Conservation (phyloP, 30 jellyfish, hydroid and myxozoan species). For the Turritopsis rubra region DNA sequence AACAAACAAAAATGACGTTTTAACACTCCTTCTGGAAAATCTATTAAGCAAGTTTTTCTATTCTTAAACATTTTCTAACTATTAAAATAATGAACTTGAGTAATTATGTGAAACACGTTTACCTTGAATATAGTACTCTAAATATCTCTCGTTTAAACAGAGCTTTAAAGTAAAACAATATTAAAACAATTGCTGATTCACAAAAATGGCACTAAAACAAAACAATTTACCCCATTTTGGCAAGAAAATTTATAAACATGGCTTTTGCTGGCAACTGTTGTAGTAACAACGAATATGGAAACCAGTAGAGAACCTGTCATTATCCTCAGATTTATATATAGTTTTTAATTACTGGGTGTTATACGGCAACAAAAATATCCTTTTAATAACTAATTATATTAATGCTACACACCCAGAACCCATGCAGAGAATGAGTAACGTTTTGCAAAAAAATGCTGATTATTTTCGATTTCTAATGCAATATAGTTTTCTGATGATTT, state of each 20-base stretch:
- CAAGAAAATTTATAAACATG: no score
- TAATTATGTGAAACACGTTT: no score
- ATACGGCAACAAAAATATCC: neutral
- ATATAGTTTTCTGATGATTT: neutral
- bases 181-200: neutral
- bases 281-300: neutral
- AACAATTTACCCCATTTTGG: no score
- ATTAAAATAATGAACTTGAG: no score
- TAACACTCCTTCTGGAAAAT: no score
- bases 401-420: neutral
- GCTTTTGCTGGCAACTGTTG: no score
- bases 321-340: neutral
- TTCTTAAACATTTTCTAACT: no score
- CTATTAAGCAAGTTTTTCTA: no score
- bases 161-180: neutral
- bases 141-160: neutral
- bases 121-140: no score
- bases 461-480: no score
- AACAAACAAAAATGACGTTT: no score
- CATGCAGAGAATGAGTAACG: neutral
- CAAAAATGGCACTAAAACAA: neutral
- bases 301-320: neutral
- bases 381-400: neutral
- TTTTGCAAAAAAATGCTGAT: no score
- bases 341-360: neutral